Conservation (phyloP, 2,797 vertebrate species). For the Poeciliopsis turneri region DNA sequence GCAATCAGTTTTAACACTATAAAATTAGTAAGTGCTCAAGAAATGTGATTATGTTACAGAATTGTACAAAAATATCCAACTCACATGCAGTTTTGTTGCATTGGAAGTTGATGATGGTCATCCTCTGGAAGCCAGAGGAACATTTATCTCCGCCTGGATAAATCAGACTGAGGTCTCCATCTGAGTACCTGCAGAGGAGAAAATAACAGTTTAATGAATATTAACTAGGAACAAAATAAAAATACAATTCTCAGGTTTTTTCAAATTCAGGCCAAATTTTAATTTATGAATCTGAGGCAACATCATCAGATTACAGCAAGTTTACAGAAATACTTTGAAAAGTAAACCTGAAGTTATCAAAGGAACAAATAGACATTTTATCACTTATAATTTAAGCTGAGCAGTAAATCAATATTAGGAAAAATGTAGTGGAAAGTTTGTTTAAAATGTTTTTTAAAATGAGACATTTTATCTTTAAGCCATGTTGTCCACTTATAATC, state of each 20-base stretch:
- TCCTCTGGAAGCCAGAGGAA: slow-evolving; percentile 92
- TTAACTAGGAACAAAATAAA: not conserved
- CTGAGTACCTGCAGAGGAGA: slow-evolving; percentile 85
- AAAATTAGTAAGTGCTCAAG: not conserved
- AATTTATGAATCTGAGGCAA: not conserved
- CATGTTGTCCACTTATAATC: not conserved
- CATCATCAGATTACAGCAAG: not conserved
- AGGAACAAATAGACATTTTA: not conserved
- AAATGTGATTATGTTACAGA: not conserved
- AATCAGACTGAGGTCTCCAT: slow-evolving; percentile 93
- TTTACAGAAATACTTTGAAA: not conserved
- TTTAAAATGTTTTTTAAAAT: not conserved
- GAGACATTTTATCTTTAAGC: not conserved
- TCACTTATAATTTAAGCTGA: not conserved
- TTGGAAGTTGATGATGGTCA: slow-evolving; percentile 96
- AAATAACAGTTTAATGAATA: not conserved
- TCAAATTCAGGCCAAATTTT: not conserved
- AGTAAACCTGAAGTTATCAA: not conserved
- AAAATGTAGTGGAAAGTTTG: not conserved
- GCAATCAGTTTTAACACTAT: not conserved
- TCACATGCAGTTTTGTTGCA: slow-evolving; percentile 90
- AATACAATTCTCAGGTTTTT: not conserved
- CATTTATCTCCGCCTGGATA: slow-evolving; percentile 86
- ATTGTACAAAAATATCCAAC: not conserved
- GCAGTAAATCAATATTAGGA: not conserved